Evolutionary conservation across 1,140 invertebrate genomes (phyloP), one percentile per base, ranked within the genome.

Genomic region (Rhysida immarginata): DNA sequence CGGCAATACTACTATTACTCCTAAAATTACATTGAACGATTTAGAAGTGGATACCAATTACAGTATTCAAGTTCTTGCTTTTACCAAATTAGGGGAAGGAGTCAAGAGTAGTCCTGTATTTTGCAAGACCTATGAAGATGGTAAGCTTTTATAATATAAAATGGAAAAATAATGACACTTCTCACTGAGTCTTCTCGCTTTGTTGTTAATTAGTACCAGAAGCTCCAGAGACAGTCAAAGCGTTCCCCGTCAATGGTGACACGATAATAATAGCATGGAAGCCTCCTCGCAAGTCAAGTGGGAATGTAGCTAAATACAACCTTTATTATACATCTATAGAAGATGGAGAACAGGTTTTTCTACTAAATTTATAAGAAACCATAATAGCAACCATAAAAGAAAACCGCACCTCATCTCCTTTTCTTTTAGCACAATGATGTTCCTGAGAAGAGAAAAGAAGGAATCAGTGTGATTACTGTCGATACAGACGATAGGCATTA

Each of bases 61-160:
- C 60, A 64, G 64, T 45, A 65, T 77, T 26, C 66, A 67, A 26
- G 65, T 79, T 8, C 64, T 69, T 51, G 70, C 74, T 14, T 72
- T 71, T 54, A 78, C 78, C 59, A 63, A 71, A 14, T 72, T 73
- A 41, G 77, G 77, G 21, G 68, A 73, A 53, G 74, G 76, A 26
- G 73, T 74, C 2, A 65, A 69, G 16, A 71, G 70, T 58, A 58
- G 59, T 3, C 61, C 64, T 11, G 55, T 68, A 23, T 58, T 59
- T 26, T 67, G 65, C 14, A 50, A 59, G 14, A 74, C 71, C 16
- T 60, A 69, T 43, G 69, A 72, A 61, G 73, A 71, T 59, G 66
- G 68, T 64, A 59, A 67, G 8, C 21, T 14, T n/a, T n/a, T n/a
- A n/a, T n/a, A 49, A 49, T 49, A n/a, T n/a, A n/a, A n/a, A n/a